Evolutionary conservation across 2,888 invertebrate genomes (phyloP), one percentile per base, ranked within the genome.

Genomic region (Dryomyza anilis): DNA sequence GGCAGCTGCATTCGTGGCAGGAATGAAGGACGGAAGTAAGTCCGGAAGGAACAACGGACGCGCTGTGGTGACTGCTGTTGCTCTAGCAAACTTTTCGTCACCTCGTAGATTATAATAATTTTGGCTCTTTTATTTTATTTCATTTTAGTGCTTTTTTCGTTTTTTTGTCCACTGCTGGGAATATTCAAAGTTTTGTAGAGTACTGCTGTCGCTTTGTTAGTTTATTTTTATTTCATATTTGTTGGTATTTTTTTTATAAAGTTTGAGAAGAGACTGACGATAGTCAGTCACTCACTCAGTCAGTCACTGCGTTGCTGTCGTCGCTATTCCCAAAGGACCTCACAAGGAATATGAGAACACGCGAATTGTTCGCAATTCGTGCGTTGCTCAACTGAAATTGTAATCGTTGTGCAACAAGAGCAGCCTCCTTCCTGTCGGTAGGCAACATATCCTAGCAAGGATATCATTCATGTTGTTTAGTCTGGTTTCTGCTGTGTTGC

Each of bases 101-200:
- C 53, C 60, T 61, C 30, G 53, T 53, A 53, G 43, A 61, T 43
- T 61, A 52, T 52, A 61, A 61, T 61, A 52, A 61, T 52, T 61
- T 50, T 36, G 53, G 16, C 52, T 53, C 27, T 16, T 25, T 53
- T 29, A 19, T 43, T 52, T 14, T 50, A 23, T 2, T 50, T 50
- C n/a, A 12, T 50, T 23, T 27, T 50, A 7, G 10, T 27, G 50
- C 27, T 50, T 4, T 16, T 14, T 25, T 10, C 7, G 3, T 23
- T 23, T 23, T 23, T 25, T 5, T 33, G 3, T 30, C 25, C 7
- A 21, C n/a, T 33, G 21, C 10, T 23, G n/a, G 33, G 30, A 36
- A 52, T 36, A 61, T 61, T 61, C 61, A 61, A 43, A 52, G 61
- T 39, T 29, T 43, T 61, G 61, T 61, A 50, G 46, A 52, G 52